Conservation (phyloP, 2,888 invertebrate genomes). For the Parochlus steinenii region DNA sequence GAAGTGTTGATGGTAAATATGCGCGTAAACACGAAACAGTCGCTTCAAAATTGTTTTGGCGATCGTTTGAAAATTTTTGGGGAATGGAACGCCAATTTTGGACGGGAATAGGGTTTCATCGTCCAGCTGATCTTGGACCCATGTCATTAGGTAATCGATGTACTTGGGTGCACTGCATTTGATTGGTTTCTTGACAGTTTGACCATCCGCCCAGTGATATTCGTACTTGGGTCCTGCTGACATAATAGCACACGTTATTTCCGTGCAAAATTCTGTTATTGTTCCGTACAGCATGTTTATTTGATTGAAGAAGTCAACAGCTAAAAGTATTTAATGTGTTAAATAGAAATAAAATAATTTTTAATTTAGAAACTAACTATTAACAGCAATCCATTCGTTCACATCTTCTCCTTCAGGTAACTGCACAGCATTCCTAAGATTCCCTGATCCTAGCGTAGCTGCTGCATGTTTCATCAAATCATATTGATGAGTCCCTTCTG, state of each 20-base stretch:
- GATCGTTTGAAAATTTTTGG: constrained; percentile 90
- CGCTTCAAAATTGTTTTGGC: constrained; percentile 97
- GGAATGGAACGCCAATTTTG: constrained; percentile 97
- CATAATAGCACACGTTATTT: constrained; percentile 95
- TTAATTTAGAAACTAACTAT: constrained; percentile 54
- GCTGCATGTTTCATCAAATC: constrained; percentile 99
- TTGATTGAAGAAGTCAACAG: constrained; percentile 99
- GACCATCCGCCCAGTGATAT: constrained; percentile 99
- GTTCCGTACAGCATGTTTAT: constrained; percentile 99
- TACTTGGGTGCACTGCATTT: constrained; percentile 98
- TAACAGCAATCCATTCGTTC: constrained; percentile 99
- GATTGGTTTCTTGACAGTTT: constrained; percentile 94
- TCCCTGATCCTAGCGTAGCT: constrained; percentile 93
- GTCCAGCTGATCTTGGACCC: constrained; percentile 98
- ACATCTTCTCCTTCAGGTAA: constrained; percentile 97
- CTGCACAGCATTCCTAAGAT: constrained; percentile 88
- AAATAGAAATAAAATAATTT: constrained; percentile 11
- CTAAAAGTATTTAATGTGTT: too few relatives aligned
- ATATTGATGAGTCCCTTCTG: constrained; percentile 96
- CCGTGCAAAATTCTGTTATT: constrained; percentile 98
- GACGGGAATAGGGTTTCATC: constrained; percentile 97
- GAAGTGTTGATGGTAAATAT: constrained; percentile 99
- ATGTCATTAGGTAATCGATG: constrained; percentile 98
- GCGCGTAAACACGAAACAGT: constrained; percentile 96
- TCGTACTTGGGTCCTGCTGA: constrained; percentile 96